phyloP scores from a whole-genome alignment of 2,113 vertebrate species.

The Oryzias curvinotus region DNA sequence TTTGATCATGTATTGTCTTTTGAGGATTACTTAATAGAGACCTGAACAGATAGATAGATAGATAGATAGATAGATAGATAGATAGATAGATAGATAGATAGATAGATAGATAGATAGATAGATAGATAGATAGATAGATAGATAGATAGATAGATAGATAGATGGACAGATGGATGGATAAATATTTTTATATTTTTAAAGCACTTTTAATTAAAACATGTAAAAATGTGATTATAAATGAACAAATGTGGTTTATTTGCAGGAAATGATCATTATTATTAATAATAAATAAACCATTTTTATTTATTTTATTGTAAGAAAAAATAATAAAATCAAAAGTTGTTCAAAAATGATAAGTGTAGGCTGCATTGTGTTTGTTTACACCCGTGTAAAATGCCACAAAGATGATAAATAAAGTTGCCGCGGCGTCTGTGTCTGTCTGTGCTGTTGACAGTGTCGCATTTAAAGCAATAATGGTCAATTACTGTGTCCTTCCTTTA shows the following conservation, averaged over 20 bases:
- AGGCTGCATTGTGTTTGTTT: conserved; percentile 32
- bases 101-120: conserved; percentile 14
- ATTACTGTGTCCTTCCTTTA: conserved; percentile 39
- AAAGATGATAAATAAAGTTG: conserved; percentile 52
- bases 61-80: conserved; percentile 21
- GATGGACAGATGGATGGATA: background rate
- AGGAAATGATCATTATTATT: too few relatives aligned
- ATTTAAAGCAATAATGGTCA: conserved; percentile 59
- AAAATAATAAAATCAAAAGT: too few relatives aligned
- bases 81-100: conserved; percentile 16
- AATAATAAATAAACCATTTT: too few relatives aligned
- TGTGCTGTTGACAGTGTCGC: conserved; percentile 43
- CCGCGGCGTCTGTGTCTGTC: background rate
- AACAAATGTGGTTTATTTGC: too few relatives aligned
- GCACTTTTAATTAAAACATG: too few relatives aligned
- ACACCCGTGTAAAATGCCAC: conserved; percentile 9
- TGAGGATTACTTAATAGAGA: conserved; percentile 32
- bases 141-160: background rate
- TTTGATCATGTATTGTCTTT: conserved; percentile 59
- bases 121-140: conserved; percentile 14
- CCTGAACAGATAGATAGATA: conserved; percentile 15
- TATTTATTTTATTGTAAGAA: too few relatives aligned
- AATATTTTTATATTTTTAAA: too few relatives aligned
- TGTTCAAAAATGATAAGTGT: too few relatives aligned
- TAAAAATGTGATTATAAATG: too few relatives aligned